Conservation (phyloP, 2,113 vertebrate genomes). For the Cercocebus atys region DNA sequence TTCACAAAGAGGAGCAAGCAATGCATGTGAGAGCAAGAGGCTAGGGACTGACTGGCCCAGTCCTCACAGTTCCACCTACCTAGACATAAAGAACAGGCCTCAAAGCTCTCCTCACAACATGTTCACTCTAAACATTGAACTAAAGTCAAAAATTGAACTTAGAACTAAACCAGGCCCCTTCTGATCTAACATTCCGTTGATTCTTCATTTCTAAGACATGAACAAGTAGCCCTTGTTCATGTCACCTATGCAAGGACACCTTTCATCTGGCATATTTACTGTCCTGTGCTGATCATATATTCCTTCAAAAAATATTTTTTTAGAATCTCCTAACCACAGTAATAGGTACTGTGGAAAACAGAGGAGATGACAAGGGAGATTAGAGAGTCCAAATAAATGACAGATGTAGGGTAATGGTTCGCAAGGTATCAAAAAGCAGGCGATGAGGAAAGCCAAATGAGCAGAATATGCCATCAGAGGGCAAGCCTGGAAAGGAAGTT, state of each 20-base stretch:
- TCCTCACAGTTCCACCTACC: background rate
- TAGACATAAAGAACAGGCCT: background rate
- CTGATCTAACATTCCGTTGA: background rate
- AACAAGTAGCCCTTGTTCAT: background rate
- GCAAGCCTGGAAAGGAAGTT: background rate
- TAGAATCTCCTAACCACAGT: background rate
- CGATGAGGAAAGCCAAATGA: background rate
- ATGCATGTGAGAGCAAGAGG: background rate
- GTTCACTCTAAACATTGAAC: background rate
- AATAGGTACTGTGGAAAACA: background rate
- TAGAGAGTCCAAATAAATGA: background rate
- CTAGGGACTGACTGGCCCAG: background rate
- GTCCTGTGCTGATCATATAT: background rate
- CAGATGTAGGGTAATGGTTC: background rate
- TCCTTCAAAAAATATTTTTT: background rate
- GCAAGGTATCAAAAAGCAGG: background rate
- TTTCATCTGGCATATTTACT: background rate
- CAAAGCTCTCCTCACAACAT: background rate
- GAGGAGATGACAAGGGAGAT: background rate
- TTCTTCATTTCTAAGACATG: background rate
- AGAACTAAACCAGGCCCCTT: background rate
- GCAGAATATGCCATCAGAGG: background rate
- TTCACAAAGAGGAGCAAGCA: background rate
- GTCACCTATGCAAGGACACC: background rate
- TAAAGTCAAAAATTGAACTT: background rate